Conservation (phyloP, 2,113 vertebrate species). For the Rhinoptilus africanus region DNA sequence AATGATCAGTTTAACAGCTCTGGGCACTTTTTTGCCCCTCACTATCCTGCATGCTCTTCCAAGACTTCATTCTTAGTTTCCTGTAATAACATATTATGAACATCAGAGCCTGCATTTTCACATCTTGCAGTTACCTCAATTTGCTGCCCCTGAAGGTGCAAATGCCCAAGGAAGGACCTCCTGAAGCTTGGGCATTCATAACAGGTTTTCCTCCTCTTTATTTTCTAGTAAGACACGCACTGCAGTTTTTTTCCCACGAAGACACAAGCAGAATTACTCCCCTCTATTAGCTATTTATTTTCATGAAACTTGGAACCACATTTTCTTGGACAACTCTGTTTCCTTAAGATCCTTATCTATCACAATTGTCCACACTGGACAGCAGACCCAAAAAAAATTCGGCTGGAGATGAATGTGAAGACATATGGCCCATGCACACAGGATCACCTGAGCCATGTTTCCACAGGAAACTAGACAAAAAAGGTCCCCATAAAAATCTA, state of each 20-base stretch:
- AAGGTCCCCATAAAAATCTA: background rate
- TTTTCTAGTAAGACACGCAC: background rate
- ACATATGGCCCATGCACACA: fast-evolving
- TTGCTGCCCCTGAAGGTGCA: background rate
- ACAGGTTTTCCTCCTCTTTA: background rate
- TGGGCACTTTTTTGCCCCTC: background rate
- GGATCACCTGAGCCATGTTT: background rate
- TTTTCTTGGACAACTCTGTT: background rate
- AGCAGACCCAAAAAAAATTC: background rate
- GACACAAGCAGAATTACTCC: background rate
- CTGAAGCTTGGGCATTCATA: background rate
- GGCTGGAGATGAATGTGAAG: background rate
- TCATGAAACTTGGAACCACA: background rate
- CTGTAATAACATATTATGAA: background rate
- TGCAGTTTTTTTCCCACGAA: background rate
- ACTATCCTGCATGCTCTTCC: background rate
- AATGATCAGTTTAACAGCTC: background rate
- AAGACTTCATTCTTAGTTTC: background rate
- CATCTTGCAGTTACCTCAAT: background rate
- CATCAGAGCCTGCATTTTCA: background rate
- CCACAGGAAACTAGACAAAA: background rate
- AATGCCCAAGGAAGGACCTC: background rate
- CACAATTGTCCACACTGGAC: background rate
- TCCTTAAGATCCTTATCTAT: background rate
- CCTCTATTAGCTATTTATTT: background rate